Evolutionary conservation across 2,888 invertebrate species (phyloP).

Genomic region (Calameuta pallipes): DNA sequence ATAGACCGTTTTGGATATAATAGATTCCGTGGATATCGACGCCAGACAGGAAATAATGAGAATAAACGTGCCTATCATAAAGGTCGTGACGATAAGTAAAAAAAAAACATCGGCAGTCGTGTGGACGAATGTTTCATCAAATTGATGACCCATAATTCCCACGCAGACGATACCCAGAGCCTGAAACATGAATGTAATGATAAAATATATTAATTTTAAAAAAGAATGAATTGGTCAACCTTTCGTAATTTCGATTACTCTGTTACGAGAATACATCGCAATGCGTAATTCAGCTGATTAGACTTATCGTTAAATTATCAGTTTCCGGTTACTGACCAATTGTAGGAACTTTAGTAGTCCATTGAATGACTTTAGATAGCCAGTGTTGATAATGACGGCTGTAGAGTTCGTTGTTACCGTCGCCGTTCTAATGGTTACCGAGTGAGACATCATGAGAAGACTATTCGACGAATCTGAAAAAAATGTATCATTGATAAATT

Average conservation of each 20-base stretch:
- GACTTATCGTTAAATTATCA: not conserved
- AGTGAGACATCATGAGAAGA: conserved; percentile 80
- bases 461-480: conserved; percentile 26
- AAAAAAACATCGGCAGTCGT: conserved; percentile 76
- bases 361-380: conserved; percentile 81
- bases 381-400: conserved; percentile 82
- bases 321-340: conserved; percentile 72
- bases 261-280: not conserved
- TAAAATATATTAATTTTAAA: not conserved
- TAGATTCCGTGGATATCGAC: conserved; percentile 84
- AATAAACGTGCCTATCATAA: conserved; percentile 83
- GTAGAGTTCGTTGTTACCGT: conserved; percentile 83
- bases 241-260: not conserved
- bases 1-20: conserved; percentile 84
- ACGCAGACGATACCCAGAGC: conserved; percentile 81
- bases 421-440: conserved; percentile 82
- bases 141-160: conserved; percentile 76
- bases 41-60: conserved; percentile 79
- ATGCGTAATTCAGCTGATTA: not conserved
- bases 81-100: conserved; percentile 79
- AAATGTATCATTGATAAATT: not conserved
- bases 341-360: conserved; percentile 86
- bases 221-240: not conserved
- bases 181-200: conserved; percentile 68
- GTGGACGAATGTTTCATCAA: conserved; percentile 52